A percentile compares a stretch with the other conserved stretches of the same genome.
phyloP scores from a whole-genome alignment of 2,888 invertebrate species.

The Sepiola atlantica region DNA sequence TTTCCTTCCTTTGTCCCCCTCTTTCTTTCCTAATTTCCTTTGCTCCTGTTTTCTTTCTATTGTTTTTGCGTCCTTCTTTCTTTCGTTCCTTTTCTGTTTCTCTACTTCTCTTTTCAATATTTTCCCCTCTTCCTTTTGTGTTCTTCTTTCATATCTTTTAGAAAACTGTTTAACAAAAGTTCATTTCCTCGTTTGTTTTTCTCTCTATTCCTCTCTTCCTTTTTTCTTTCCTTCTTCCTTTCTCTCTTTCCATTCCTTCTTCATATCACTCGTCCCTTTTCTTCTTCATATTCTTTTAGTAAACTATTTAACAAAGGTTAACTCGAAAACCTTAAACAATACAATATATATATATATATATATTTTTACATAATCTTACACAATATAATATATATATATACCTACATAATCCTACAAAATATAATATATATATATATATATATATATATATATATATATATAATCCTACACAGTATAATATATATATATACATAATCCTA shows the following conservation, averaged over 20 bases:
- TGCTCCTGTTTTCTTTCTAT: background rate
- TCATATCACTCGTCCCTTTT: background rate
- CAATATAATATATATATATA: background rate
- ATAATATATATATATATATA: constrained; percentile 15
- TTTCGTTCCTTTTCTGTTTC: background rate
- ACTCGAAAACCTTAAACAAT: no score
- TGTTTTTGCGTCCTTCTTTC: background rate
- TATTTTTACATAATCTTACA: no score
- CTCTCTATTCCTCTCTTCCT: background rate
- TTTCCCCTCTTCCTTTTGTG: background rate
- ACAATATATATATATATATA: background rate
- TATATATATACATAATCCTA: no score
- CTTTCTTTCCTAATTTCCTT: background rate
- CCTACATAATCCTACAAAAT: background rate
- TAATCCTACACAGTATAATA: background rate
- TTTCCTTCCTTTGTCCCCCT: background rate
- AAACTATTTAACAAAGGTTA: background rate
- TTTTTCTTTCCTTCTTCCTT: background rate
- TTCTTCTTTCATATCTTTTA: background rate
- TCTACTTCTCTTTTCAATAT: background rate
- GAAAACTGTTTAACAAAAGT: no score
- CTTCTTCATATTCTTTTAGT: no score
- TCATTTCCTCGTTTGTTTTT: background rate
- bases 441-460: background rate
- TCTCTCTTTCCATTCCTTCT: background rate